Evolutionary conservation across 2,113 vertebrate species (phyloP), one percentile per base, ranked within the genome.

Genomic region (Xenotilapia leptura): DNA sequence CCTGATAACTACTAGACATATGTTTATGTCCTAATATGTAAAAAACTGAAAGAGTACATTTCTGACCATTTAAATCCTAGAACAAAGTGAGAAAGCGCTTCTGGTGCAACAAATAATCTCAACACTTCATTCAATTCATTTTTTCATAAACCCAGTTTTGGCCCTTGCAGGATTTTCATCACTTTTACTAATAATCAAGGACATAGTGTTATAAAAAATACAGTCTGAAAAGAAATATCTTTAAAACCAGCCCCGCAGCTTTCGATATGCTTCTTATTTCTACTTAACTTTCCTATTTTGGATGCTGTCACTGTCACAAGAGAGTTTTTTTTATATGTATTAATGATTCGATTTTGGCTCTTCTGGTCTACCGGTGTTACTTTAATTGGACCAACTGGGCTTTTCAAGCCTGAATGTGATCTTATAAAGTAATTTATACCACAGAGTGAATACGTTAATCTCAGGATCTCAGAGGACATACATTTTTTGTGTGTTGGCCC

Each of bases 331-430:
- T 82, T 28, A 82, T 47, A 80, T 19, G 15, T 86, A 75, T 75
- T 90, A 89, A 90, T 89, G 84, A 85, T 75, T 81, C 68, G 15
- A 87, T 60, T 79, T 80, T 92, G 83, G 86, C 83, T 90, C 73
- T 51, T 77, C 45, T 45, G 26, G 28, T 88, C 21, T 77, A 60
- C 73, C 68, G 28, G 45, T 86, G 75, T 87, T 83, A 54, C 79
- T 89, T 87, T 86, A 92, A 92, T 90, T 89, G 68, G 86, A 79
- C 87, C 83, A 88, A 86, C 75, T 89, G 89, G 90, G 80, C 56
- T 90, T 93, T 93, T 84, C 51, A 87, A 84, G 54, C 77, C 68
- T 86, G 89, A 80, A 89, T 90, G 82, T 73, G 62, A 85, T 80
- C 19, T 86, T 80, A 60, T 86, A 58, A 42, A 49, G 83, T 47